phyloP scores from a whole-genome alignment of 2,797 vertebrate species.

The Ctenopoma multispine region DNA sequence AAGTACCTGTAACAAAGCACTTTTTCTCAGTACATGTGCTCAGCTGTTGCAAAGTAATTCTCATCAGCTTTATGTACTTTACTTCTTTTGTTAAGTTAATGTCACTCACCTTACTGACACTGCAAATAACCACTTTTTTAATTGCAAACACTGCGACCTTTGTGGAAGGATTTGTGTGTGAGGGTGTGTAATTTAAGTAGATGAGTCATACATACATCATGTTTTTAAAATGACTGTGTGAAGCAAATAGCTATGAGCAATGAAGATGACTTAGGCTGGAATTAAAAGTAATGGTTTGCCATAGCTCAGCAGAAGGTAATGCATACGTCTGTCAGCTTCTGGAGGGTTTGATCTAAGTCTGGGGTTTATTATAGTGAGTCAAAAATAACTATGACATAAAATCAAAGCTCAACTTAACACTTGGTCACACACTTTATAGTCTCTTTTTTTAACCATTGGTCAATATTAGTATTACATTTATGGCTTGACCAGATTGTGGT shows the following conservation, averaged over 20 bases:
- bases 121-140: conserved; percentile 48
- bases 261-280: conserved; percentile 45
- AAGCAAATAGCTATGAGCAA: conserved; percentile 36
- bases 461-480: conserved; percentile 15
- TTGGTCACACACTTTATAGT: not conserved
- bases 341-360: conserved; percentile 35
- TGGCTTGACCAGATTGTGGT: conserved; percentile 18
- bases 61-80: conserved; percentile 21
- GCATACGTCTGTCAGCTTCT: conserved; percentile 44
- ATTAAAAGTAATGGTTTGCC: conserved; percentile 61
- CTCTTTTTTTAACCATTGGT: conserved; percentile 4
- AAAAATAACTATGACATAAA: conserved; percentile 33
- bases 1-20: not conserved
- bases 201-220: conserved; percentile 46
- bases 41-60: conserved; percentile 5
- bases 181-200: conserved; percentile 52
- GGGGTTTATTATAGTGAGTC: conserved; percentile 32
- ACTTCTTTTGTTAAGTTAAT: conserved; percentile 39
- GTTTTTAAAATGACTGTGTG: conserved; percentile 26
- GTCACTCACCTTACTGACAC: conserved; percentile 22
- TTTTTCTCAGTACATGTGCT: not conserved
- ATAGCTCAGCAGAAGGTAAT: conserved; percentile 16
- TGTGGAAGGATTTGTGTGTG: conserved; percentile 47
- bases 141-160: conserved; percentile 51
- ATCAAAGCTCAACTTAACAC: conserved; percentile 8